phyloP scores from a whole-genome alignment of 2,797 vertebrate genomes.

The Tachyglossus aculeatus region DNA sequence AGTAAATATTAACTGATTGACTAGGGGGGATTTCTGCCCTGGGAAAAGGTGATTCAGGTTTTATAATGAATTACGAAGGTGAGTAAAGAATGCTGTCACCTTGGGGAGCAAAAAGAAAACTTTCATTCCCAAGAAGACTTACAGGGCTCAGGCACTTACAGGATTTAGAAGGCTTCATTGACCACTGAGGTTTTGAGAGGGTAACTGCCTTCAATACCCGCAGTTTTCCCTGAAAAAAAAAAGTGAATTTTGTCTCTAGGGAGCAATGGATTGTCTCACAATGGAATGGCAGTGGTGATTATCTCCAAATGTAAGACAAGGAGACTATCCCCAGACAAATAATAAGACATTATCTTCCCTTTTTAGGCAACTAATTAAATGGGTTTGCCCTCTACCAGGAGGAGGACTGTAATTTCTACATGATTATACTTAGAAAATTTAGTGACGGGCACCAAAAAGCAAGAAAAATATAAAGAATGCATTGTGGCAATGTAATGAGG shows the following conservation, averaged over 20 bases:
- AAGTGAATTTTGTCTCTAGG: background rate
- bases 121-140: constrained; percentile 10
- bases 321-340: constrained; percentile 44
- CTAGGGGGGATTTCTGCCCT: too few species aligned
- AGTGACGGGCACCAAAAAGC: constrained; percentile 38
- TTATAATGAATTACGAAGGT: background rate
- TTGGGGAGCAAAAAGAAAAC: constrained; percentile 18
- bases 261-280: constrained; percentile 32
- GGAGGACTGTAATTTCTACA: constrained; percentile 40
- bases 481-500: constrained; percentile 43
- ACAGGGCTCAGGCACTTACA: background rate
- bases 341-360: constrained; percentile 47
- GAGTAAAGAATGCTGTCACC: background rate
- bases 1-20: too few species aligned
- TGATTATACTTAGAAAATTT: constrained; percentile 45
- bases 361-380: constrained; percentile 55
- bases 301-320: constrained; percentile 52
- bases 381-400: constrained; percentile 12
- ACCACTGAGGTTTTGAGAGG: constrained; percentile 4
- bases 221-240: constrained; percentile 26
- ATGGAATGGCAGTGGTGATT: constrained; percentile 38
- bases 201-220: constrained; percentile 31
- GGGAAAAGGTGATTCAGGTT: background rate
- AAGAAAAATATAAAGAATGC: constrained; percentile 35
- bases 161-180: constrained; percentile 1